Conservation (phyloP, 2,888 invertebrate species). For the Sericinus montela region DNA sequence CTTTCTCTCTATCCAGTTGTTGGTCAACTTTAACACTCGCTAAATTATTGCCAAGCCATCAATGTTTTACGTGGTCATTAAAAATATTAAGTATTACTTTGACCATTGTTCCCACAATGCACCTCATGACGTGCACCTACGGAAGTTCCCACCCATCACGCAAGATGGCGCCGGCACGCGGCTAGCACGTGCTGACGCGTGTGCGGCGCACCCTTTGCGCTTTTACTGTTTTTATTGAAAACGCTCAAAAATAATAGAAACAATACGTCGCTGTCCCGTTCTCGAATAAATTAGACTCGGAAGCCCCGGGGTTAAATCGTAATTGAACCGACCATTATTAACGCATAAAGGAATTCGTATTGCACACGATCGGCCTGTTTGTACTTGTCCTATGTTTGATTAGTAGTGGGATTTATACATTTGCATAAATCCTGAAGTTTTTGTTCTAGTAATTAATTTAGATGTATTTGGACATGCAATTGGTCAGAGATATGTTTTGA, state of each 20-base stretch:
- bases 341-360: slow-evolving; percentile 34
- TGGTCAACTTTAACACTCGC: no score
- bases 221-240: slow-evolving; percentile 69
- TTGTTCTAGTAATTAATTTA: no score
- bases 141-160: slow-evolving; percentile 71
- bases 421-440: no score
- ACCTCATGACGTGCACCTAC: slow-evolving; percentile 48
- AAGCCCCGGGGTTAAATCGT: slow-evolving; percentile 64
- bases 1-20: no score
- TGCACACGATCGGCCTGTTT: not conserved
- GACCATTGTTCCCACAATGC: slow-evolving; percentile 59
- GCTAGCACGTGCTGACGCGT: slow-evolving; percentile 47
- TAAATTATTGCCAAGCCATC: slow-evolving; percentile 4
- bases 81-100: slow-evolving; percentile 33
- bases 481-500: no score
- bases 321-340: slow-evolving; percentile 72
- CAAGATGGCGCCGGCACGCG: slow-evolving; percentile 58
- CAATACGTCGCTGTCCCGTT: slow-evolving; percentile 58
- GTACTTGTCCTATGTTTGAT: not conserved
- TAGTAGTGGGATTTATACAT: no score
- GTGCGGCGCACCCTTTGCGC: slow-evolving; percentile 48
- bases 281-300: slow-evolving; percentile 68
- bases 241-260: slow-evolving; percentile 68
- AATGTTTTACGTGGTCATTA: slow-evolving; percentile 13
- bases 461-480: no score